phyloP scores from a whole-genome alignment of 2,797 vertebrate genomes.

The Parauchenoglanis ngamensis region DNA sequence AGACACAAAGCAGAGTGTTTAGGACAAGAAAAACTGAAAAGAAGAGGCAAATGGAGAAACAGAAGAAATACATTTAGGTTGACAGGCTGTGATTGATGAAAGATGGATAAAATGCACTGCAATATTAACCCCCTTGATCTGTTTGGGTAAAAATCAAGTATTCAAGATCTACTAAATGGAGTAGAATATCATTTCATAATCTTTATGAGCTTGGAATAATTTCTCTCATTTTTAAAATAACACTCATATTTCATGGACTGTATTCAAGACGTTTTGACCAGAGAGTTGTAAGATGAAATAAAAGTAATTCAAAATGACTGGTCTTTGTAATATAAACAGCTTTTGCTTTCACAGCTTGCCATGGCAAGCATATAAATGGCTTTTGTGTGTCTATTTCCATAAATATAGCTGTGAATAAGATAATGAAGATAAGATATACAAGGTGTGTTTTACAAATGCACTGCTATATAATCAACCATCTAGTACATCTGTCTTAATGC shows the following conservation, averaged over 20 bases:
- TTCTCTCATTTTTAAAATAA: background rate
- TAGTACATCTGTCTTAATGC: background rate
- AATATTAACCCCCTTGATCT: background rate
- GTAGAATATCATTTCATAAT: background rate
- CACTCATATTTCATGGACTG: background rate
- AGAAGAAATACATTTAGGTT: conserved; percentile 3
- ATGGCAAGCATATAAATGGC: conserved; percentile 5
- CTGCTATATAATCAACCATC: background rate
- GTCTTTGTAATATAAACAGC: background rate
- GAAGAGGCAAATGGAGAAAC: background rate
- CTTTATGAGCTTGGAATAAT: background rate
- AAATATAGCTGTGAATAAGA: background rate
- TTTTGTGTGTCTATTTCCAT: conserved; percentile 20
- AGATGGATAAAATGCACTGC: background rate
- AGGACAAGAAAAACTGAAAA: background rate
- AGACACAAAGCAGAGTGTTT: background rate
- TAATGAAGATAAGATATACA: conserved; percentile 6
- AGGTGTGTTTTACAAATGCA: background rate
- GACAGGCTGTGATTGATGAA: background rate
- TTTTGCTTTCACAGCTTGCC: background rate
- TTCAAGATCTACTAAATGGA: background rate
- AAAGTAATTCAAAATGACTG: background rate
- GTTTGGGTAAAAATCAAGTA: background rate
- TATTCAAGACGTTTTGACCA: background rate
- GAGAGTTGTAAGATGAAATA: background rate